phyloP scores from a whole-genome alignment of 2,888 invertebrate genomes.

The Ceramica pisi region DNA sequence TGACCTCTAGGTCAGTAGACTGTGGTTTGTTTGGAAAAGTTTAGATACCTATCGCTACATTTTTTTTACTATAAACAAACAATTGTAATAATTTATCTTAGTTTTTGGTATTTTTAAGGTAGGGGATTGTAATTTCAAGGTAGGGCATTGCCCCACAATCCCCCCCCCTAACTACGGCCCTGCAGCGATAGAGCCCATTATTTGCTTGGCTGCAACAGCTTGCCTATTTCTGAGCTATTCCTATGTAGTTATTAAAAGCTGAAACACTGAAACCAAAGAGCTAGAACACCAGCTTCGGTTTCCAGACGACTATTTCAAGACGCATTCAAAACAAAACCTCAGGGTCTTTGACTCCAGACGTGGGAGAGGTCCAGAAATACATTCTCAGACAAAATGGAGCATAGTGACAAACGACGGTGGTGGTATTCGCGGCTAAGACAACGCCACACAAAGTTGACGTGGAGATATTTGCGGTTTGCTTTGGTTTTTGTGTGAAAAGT shows the following conservation, averaged over 20 bases:
- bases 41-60: no score
- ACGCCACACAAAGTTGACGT: constrained; percentile 27
- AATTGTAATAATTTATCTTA: no score
- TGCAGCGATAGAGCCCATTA: no score
- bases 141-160: no score
- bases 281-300: neutral
- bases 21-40: no score
- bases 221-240: neutral
- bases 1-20: no score
- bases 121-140: no score
- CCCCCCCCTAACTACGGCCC: no score
- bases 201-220: constrained; percentile 2
- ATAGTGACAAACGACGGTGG: constrained; percentile 33
- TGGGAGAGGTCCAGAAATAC: constrained; percentile 52
- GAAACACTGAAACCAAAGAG: constrained; percentile 23
- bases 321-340: constrained; percentile 21
- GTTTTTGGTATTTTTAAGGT: no score
- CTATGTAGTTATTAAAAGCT: neutral
- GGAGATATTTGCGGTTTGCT: constrained; percentile 30
- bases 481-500: neutral
- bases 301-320: constrained; percentile 18
- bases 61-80: no score
- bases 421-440: constrained; percentile 33
- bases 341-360: constrained; percentile 52
- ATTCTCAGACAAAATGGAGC: constrained; percentile 45